Conservation (phyloP, 2,797 vertebrate species). For the Kryptolebias ocellatus region DNA sequence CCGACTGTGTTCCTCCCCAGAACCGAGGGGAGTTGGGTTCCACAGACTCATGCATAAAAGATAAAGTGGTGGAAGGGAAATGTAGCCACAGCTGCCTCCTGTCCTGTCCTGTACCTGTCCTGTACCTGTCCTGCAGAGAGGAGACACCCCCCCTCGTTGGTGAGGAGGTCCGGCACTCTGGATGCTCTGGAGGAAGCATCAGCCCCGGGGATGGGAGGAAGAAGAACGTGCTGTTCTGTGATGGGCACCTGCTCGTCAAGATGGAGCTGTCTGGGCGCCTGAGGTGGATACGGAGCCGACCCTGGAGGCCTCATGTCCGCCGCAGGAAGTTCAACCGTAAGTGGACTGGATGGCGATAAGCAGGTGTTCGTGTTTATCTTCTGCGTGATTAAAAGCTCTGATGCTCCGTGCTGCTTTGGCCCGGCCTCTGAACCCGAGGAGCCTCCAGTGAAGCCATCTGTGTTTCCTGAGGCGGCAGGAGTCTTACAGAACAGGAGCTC, state of each 20-base stretch:
- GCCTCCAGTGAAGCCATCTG: constrained; percentile 28
- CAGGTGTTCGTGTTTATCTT: background rate
- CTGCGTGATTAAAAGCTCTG: too few species aligned
- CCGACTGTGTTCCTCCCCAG: constrained; percentile 41
- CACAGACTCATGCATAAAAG: constrained; percentile 83
- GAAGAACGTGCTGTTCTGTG: constrained; percentile 30
- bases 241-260: constrained; percentile 63
- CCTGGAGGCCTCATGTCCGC: constrained; percentile 83
- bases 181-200: constrained; percentile 41
- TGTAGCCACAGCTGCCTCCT: constrained; percentile 45
- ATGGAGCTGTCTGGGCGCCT: constrained; percentile 90
- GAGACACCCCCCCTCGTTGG: constrained; percentile 17
- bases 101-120: constrained; percentile 22
- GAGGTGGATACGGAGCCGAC: constrained; percentile 86
- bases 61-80: constrained; percentile 64
- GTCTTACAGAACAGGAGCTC: background rate
- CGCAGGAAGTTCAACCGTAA: constrained; percentile 88
- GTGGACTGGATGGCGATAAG: constrained; percentile 47
- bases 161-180: constrained; percentile 11
- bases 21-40: constrained; percentile 74
- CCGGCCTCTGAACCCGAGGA: constrained; percentile 45
- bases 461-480: constrained; percentile 6
- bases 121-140: constrained; percentile 5
- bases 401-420: background rate
- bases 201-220: constrained; percentile 49